phyloP scores from a whole-genome alignment of 2,888 invertebrate species.

The Myathropa florea region DNA sequence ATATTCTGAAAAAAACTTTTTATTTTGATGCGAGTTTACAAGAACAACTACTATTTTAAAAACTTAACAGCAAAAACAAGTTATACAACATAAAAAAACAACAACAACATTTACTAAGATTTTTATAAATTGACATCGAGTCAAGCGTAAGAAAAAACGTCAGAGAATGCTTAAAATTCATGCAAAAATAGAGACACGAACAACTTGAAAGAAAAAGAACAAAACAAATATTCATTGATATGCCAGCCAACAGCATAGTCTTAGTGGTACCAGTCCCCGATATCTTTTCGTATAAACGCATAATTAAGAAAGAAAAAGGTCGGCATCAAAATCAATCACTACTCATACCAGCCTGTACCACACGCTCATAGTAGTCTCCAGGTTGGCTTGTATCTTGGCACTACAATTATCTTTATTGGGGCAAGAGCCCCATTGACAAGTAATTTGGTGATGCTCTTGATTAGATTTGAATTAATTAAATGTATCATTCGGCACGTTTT shows the following conservation, averaged over 20 bases:
- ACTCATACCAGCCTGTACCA: slow-evolving; percentile 62
- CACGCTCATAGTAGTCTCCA: slow-evolving; percentile 23
- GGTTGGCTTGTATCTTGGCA: slow-evolving; percentile 26
- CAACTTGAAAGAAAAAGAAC: slow-evolving; percentile 40
- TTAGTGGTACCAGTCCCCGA: slow-evolving; percentile 70
- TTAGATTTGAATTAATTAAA: slow-evolving; percentile 9
- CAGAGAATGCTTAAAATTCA: slow-evolving; percentile 46
- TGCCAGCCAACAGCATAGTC: slow-evolving; percentile 34
- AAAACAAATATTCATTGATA: slow-evolving; percentile 52
- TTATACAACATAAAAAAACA: background rate
- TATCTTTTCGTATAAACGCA: slow-evolving; percentile 68
- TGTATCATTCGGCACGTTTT: slow-evolving; percentile 6
- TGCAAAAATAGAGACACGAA: slow-evolving; percentile 47
- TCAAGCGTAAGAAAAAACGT: background rate
- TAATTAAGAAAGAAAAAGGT: slow-evolving; percentile 60
- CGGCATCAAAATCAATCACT: slow-evolving; percentile 58
- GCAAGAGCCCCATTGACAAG: slow-evolving; percentile 37
- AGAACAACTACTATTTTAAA: background rate
- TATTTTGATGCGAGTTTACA: background rate
- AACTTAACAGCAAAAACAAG: background rate
- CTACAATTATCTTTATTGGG: slow-evolving; percentile 59
- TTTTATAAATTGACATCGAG: slow-evolving; percentile 8
- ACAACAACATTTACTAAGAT: background rate
- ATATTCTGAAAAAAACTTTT: too few relatives aligned
- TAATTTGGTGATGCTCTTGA: slow-evolving; percentile 30